A percentile compares a stretch with the other conserved stretches of the same genome.
phyloP scores from a whole-genome alignment of 92 coral and sea anemone species.

The Umimayanthus chanpuru region DNA sequence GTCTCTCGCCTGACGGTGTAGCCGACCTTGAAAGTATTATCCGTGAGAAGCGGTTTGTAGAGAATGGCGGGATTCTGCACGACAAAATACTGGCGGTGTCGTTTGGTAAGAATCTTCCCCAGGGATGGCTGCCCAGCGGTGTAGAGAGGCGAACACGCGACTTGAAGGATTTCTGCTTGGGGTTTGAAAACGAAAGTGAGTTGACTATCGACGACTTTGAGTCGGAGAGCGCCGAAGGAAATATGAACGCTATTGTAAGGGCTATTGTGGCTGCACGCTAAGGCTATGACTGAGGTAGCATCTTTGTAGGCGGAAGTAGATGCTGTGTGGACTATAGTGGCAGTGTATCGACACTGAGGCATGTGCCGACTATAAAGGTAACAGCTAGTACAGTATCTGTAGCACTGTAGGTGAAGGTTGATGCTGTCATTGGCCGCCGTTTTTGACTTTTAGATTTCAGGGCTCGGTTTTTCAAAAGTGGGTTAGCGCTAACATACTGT shows the following conservation, averaged over 20 bases:
- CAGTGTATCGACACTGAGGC: too few species aligned
- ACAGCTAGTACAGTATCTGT: too few species aligned
- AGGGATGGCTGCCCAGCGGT: conserved; percentile 85
- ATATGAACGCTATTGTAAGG: conserved; percentile 67
- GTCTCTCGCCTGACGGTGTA: conserved; percentile 78
- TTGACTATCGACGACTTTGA: conserved; percentile 55
- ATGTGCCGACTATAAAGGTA: too few species aligned
- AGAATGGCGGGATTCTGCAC: conserved; percentile 67
- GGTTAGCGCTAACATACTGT: too few species aligned
- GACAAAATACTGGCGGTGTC: conserved; percentile 78
- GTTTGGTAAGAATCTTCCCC: conserved; percentile 68
- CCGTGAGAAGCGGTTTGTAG: conserved; percentile 65
- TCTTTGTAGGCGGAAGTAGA: not conserved
- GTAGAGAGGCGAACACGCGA: conserved; percentile 47
- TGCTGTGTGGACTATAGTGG: too few species aligned
- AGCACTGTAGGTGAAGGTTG: too few species aligned
- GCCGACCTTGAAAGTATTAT: conserved; percentile 54
- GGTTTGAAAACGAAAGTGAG: conserved; percentile 58
- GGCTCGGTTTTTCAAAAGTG: too few species aligned
- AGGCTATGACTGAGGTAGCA: not conserved
- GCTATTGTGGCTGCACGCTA: conserved; percentile 72
- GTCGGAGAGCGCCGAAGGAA: conserved; percentile 45
- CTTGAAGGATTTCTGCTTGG: conserved; percentile 64
- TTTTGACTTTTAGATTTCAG: too few species aligned
- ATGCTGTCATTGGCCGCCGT: too few species aligned